Base-by-base conservation (phyloP, 2,797 vertebrate species). In the Mus minutoides region DNA sequence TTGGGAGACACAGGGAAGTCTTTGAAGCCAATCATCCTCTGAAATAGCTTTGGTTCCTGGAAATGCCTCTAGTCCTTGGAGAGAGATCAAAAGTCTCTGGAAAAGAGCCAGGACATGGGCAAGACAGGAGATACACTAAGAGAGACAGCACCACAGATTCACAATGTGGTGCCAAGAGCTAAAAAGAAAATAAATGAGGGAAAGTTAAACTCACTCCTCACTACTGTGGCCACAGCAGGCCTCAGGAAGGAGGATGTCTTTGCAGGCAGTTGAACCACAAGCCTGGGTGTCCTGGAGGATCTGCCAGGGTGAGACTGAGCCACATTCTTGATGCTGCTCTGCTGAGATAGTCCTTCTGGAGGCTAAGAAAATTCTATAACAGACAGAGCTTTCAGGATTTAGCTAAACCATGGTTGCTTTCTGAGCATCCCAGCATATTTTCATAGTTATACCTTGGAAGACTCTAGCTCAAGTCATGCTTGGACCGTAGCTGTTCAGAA, bases 11-110 rank as follows among this genome's bases (percentile, higher is more conserved):
- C 40, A 88, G 49, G 43, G 54, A 82, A 84, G 31, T 78, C 97
- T 91, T 56, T 84, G 62, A 96, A 97, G 92, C 3, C 82, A 94
- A 94, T 86, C 93, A 62, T 71, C 60, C 92, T 97, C 94, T 2
- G 94, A 96, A 98, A 96, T 76, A 96, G 78, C 40, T 54, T 95
- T 9, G 76, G 46, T 46, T 94, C 93, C 82, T 79, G 93, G 90
- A 97, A 97, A 97, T 92, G 73, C 2, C 62, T 64, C 76, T 17
- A 82, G 64, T 78, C 94, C 77, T 26, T 97, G 80, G 88, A 96
- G 88, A 85, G 93, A 84, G 97, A 94, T 89, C 64, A 97, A 95
- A 91, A 60, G 92, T 95, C 96, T 91, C 76, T 97, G 89, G 84
- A 96, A 85, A 88, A 96, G 16, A 89, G 80, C n/a, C 95, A 90